Conservation (phyloP, 2,797 vertebrate species). For the Pristis pectinata region DNA sequence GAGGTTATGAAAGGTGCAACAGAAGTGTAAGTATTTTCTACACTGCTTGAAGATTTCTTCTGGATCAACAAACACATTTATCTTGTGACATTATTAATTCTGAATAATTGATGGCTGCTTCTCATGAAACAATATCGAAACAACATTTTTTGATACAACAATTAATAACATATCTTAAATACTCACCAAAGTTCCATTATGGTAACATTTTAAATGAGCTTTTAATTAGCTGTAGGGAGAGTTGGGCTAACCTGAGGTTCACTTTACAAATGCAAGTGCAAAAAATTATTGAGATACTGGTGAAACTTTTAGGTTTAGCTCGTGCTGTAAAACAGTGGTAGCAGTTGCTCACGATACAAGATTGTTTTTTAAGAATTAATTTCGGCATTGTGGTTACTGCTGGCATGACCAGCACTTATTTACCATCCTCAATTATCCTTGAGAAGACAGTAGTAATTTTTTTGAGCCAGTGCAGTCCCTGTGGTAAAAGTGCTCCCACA, state of each 20-base stretch:
- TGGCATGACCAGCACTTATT: no score
- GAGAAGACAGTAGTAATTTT: no score
- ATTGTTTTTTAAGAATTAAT: no score
- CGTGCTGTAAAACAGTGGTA: neutral
- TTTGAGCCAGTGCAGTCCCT: no score
- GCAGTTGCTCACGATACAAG: neutral
- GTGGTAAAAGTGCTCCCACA: no score
- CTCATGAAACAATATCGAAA: neutral
- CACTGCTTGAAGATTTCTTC: neutral
- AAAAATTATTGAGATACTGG: neutral
- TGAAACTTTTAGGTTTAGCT: neutral
- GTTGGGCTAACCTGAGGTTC: neutral
- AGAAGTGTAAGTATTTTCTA: neutral
- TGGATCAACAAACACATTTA: neutral
- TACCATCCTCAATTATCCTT: no score
- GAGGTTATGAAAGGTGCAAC: neutral
- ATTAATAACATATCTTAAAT: neutral
- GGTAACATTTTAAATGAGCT: neutral
- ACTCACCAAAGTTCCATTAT: neutral
- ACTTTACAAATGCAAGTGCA: neutral
- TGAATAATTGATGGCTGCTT: neutral
- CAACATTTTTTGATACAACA: neutral
- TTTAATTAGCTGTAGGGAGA: neutral
- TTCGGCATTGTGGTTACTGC: no score
- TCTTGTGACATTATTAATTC: neutral